Percentiles rank a stretch among this genome's conserved stretches.
phyloP scores from a whole-genome alignment of 2,888 invertebrate genomes.

The Drosophila nigritarsus region DNA sequence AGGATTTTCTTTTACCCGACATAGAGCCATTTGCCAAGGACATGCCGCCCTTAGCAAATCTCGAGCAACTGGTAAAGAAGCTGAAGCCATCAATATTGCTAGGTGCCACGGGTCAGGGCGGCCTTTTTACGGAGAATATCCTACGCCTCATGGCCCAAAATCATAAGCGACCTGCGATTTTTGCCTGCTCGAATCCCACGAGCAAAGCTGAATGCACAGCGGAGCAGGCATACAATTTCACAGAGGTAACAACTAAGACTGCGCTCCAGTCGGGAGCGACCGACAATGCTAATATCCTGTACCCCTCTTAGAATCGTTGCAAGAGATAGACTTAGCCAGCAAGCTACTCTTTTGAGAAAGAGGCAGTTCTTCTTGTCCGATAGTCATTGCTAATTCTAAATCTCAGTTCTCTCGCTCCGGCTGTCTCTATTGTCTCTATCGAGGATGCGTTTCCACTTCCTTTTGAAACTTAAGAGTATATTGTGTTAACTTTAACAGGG shows the following conservation, averaged over 20 bases:
- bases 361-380: background rate
- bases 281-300: background rate
- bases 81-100: conserved; percentile 61
- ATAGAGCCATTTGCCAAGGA: conserved; percentile 45
- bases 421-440: background rate
- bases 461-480: background rate
- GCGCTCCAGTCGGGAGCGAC: background rate
- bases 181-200: conserved; percentile 72
- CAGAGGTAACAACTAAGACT: conserved; percentile 46
- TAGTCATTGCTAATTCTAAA: background rate
- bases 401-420: background rate
- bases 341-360: background rate
- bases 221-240: conserved; percentile 61
- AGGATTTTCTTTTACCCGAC: background rate
- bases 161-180: conserved; percentile 57
- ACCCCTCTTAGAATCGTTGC: background rate
- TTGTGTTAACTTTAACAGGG: conserved; percentile 42
- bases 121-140: conserved; percentile 55
- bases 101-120: conserved; percentile 59
- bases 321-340: background rate
- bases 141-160: conserved; percentile 41
- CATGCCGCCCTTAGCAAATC: background rate
- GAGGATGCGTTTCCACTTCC: background rate
- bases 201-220: conserved; percentile 65
- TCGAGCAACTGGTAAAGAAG: conserved; percentile 34